Percentiles rank a stretch among this genome's conserved stretches.
Conservation (phyloP, 1,140 invertebrate species). For the Watersipora subatra region DNA sequence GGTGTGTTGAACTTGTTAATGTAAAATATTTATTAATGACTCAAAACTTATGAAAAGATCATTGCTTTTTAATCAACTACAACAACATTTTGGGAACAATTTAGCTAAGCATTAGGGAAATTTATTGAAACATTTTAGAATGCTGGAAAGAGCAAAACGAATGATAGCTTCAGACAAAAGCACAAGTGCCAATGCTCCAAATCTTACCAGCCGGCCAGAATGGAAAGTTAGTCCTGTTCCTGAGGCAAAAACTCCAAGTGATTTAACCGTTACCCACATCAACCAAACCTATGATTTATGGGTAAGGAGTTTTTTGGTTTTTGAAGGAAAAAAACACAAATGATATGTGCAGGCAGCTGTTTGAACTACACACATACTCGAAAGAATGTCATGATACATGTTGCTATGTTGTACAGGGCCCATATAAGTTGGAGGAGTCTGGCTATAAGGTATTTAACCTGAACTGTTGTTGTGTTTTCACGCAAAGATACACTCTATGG, state of each 20-base stretch:
- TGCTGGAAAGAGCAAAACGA: not conserved
- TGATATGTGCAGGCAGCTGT: too few species aligned
- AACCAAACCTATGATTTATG: conserved; percentile 32
- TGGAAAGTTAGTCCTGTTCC: conserved; percentile 23
- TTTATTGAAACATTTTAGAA: not conserved
- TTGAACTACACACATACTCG: too few species aligned
- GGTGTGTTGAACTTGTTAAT: too few species aligned
- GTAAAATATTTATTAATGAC: too few species aligned
- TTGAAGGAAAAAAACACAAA: not conserved
- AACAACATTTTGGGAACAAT: too few species aligned
- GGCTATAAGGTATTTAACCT: not conserved
- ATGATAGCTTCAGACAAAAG: not conserved
- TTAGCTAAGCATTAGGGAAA: too few species aligned
- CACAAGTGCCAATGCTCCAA: not conserved
- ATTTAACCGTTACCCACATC: conserved; percentile 34
- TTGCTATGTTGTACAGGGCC: not conserved
- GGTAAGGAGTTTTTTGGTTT: conserved; percentile 13
- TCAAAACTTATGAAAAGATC: too few species aligned
- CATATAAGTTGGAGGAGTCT: not conserved
- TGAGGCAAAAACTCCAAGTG: conserved; percentile 26
- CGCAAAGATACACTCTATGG: not conserved
- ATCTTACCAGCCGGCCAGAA: conserved; percentile 3
- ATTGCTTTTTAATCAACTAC: too few species aligned
- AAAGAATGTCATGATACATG: not conserved
- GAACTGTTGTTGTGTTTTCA: not conserved